These are phyloP conservation scores for Ptychoptera contaminata DNA, from an alignment of 2,888 invertebrate genomes.

Conservation along the genomic window DNA sequence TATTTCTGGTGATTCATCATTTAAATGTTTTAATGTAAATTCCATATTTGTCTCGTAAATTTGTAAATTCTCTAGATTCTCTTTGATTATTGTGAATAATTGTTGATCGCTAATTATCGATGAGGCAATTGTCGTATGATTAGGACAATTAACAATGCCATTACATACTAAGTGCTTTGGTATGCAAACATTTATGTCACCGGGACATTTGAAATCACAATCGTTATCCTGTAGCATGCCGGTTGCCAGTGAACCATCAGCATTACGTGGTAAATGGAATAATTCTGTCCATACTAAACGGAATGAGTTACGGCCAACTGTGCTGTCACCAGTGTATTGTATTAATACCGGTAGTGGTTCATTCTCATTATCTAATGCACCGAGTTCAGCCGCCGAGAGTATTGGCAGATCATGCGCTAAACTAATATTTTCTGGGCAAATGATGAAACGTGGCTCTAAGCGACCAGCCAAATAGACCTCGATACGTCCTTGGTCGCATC, in stretches of 20 bases:
- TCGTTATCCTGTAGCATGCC: slow-evolving; percentile 56
- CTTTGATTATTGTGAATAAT: slow-evolving; percentile 32
- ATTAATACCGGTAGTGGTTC: slow-evolving; percentile 50
- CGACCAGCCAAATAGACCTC: slow-evolving; percentile 63
- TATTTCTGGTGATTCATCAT: slow-evolving; percentile 63
- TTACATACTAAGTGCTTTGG: slow-evolving; percentile 73
- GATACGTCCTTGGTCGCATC: slow-evolving; percentile 73
- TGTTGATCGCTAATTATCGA: slow-evolving; percentile 21
- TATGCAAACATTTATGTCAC: slow-evolving; percentile 67
- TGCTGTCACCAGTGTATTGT: slow-evolving; percentile 58
- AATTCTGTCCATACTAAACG: slow-evolving; percentile 84
- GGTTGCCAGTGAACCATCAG: slow-evolving; percentile 63
- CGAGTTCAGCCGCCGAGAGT: slow-evolving; percentile 60
- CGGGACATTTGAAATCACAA: slow-evolving; percentile 80
- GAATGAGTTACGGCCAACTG: slow-evolving; percentile 70
- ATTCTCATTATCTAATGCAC: slow-evolving; percentile 39
- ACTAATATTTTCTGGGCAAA: slow-evolving; percentile 77
- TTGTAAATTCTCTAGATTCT: slow-evolving; percentile 38
- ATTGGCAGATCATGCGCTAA: slow-evolving; percentile 65
- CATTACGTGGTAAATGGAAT: slow-evolving; percentile 69
- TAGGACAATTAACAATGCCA: slow-evolving; percentile 76
- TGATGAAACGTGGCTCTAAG: slow-evolving; percentile 58
- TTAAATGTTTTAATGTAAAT: slow-evolving; percentile 36
- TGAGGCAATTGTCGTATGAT: slow-evolving; percentile 36
- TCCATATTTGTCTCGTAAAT: slow-evolving; percentile 35